Evolutionary conservation across 2,113 vertebrate genomes (phyloP), one percentile per base, ranked within the genome.

Genomic region (Odobenus rosmarus): DNA sequence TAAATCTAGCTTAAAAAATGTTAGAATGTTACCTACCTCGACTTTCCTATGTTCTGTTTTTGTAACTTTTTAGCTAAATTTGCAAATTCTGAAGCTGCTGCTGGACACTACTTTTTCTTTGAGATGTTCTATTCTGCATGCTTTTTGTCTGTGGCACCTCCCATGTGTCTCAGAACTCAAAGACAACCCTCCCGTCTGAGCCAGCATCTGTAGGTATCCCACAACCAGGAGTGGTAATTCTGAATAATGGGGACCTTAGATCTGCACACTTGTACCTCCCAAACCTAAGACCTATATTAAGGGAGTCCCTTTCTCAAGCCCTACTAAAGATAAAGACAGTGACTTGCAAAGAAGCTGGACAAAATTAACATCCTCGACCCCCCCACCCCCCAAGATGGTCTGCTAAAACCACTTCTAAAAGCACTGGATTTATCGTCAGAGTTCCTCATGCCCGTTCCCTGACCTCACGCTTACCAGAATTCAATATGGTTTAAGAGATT

Each of bases 401-500:
- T 67, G 67, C 90, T 42, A 46, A 53, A 79, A 5, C 26, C 16
- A 28, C 23, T 53, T 33, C 62, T 69, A 9, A 28, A 31, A 36
- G 57, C 31, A 5, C 11, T 24, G 83, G 74, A 46, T 26, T 62
- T 62, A 71, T 46, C 28, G 64, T 0, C 49, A 12, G 24, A 84
- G 49, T 59, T 39, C 82, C 18, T 59, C 7, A 1, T 6, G 33
- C 55, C 62, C 31, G 36, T 11, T 19, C 71, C 26, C 36, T 26
- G 91, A 69, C 82, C 85, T 89, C 8, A 4, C 13, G 24, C 39
- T 83, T 36, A 28, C 49, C 69, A n/a, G 61, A 95, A 69, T 69
- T 84, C 82, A 83, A 13, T 0, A 39, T 0, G 7, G 67, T 61
- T 62, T 61, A 83, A 95, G 95, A 96, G 93, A 92, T 71, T 42